Evolutionary conservation across 2,113 vertebrate species (phyloP).

Genomic region (Fregata magnificens): DNA sequence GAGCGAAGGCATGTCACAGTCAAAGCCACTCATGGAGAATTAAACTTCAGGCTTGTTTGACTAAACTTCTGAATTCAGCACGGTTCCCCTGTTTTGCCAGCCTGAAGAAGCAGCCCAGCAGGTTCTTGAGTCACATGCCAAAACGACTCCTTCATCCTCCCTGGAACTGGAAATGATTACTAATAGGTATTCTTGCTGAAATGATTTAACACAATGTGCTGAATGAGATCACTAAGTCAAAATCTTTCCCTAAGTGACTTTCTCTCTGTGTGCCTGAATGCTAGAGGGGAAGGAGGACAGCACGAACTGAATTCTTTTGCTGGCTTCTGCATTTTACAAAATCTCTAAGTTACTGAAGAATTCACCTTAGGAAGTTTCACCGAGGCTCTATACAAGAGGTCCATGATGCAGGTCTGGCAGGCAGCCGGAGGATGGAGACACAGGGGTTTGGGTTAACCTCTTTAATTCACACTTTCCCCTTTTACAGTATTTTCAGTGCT

Average conservation of each 20-base stretch:
- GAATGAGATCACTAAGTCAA: constrained; percentile 53
- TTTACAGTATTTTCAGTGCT: neutral
- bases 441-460: neutral
- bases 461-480: neutral
- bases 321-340: neutral
- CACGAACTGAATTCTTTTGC: neutral
- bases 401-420: neutral
- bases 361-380: neutral
- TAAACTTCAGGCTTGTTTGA: constrained; percentile 14
- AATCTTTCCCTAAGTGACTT: constrained; percentile 24
- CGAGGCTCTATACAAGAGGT: neutral
- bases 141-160: neutral
- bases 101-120: constrained; percentile 25
- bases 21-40: constrained; percentile 2
- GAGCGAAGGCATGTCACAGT: neutral
- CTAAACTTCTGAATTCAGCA: constrained; percentile 8
- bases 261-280: neutral
- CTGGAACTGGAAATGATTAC: constrained; percentile 11
- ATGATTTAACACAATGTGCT: constrained; percentile 26
- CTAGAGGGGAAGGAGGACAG: constrained; percentile 11
- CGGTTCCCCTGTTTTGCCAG: neutral
- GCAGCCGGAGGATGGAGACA: neutral
- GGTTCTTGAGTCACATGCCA: constrained; percentile 31
- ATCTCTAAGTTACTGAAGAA: neutral
- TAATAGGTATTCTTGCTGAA: constrained; percentile 30